Conservation (phyloP, 1,140 invertebrate species). For the Pseudobourletiella spinata region DNA sequence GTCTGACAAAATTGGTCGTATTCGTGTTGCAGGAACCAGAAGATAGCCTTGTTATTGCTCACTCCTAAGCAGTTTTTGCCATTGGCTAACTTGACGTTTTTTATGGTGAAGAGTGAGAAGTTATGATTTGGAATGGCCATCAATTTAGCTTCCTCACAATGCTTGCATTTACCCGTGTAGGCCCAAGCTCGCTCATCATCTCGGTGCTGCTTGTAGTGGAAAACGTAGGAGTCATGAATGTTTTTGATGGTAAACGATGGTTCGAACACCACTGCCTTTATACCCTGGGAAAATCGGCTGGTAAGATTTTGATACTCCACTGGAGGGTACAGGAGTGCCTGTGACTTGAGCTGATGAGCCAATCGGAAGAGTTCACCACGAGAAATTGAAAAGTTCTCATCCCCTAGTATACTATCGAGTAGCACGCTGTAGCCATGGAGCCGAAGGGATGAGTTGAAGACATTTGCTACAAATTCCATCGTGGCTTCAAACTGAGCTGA, state of each 20-base stretch:
- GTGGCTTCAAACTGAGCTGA: not conserved
- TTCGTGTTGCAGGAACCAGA: not conserved
- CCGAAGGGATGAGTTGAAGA: not conserved
- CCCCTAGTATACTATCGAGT: not conserved
- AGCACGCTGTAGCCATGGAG: not conserved
- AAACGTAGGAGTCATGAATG: constrained; percentile 6
- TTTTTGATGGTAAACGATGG: not conserved
- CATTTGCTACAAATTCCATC: not conserved
- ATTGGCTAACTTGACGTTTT: not conserved
- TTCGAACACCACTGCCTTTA: not conserved
- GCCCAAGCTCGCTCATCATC: not conserved
- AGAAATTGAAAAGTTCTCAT: not conserved
- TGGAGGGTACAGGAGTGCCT: not conserved
- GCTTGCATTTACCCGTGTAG: constrained; percentile 2
- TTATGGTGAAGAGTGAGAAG: not conserved
- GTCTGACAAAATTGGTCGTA: not conserved
- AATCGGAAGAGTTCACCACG: not conserved
- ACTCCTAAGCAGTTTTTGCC: not conserved
- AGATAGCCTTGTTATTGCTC: not conserved
- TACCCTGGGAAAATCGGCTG: not conserved
- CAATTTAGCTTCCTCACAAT: not conserved
- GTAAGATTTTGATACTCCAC: not conserved
- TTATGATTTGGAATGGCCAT: not conserved
- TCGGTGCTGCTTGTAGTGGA: not conserved
- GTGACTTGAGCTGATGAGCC: not conserved